Evolutionary conservation across 1,140 invertebrate species (phyloP).

Genomic region (Rhopalosiphum maidis): DNA sequence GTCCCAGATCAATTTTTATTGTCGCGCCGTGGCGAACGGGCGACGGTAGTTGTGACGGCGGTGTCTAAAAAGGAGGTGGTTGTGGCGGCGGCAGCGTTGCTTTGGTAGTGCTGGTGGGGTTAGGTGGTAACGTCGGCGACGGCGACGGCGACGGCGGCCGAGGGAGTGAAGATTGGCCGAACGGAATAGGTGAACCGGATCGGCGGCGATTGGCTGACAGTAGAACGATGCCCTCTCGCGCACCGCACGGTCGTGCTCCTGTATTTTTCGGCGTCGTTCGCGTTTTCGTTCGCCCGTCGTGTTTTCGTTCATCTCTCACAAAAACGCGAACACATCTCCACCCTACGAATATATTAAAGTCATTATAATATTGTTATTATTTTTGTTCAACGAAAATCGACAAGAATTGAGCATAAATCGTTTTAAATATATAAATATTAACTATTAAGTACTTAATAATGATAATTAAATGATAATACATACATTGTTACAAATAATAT

Average conservation of each 20-base stretch:
- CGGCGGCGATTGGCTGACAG: constrained; percentile 53
- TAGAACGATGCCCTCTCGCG: constrained; percentile 57
- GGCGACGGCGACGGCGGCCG: neutral
- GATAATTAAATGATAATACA: neutral
- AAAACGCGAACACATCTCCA: neutral
- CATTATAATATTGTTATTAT: neutral
- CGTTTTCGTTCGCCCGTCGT: constrained; percentile 31
- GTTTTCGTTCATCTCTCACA: constrained; percentile 12
- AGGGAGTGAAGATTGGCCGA: constrained; percentile 53
- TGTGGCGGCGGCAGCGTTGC: neutral
- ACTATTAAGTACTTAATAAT: constrained; percentile 23
- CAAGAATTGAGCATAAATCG: neutral
- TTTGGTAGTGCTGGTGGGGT: neutral
- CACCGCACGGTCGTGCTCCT: constrained; percentile 31
- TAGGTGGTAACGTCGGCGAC: no score
- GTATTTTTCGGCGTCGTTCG: constrained; percentile 27
- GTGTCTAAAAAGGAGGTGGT: neutral
- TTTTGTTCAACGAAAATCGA: constrained; percentile 22
- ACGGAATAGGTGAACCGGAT: constrained; percentile 57
- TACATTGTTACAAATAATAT: neutral
- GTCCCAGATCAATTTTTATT: constrained; percentile 57
- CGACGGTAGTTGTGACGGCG: neutral
- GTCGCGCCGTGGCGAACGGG: neutral
- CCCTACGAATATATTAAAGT: neutral
- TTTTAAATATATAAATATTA: constrained; percentile 13